Conservation (phyloP, 2,113 vertebrate species). For the Amblyornis subalaris region DNA sequence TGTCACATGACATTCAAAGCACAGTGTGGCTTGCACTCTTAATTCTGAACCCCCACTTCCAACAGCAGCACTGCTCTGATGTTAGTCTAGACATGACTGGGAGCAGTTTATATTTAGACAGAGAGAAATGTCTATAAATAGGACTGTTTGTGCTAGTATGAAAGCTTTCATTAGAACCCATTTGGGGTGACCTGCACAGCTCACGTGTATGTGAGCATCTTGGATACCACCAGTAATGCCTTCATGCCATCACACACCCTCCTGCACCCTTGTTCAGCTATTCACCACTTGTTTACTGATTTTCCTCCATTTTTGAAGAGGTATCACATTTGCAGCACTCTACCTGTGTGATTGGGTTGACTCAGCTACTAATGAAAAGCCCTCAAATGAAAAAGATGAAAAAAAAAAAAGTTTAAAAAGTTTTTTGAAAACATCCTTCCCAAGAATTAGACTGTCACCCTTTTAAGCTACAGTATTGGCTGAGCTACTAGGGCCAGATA, state of each 20-base stretch:
- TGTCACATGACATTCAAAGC: not conserved
- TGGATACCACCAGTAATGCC: not conserved
- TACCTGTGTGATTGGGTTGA: not conserved
- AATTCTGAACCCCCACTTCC: not conserved
- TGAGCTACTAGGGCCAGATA: not conserved
- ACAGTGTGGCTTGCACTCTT: not conserved
- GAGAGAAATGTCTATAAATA: not conserved
- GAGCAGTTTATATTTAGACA: slow-evolving; percentile 31
- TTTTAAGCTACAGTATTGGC: not conserved
- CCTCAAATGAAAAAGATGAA: not conserved
- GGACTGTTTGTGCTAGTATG: not conserved
- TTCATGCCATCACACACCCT: not conserved
- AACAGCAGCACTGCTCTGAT: not conserved
- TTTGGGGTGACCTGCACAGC: not conserved
- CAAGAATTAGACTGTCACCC: not conserved
- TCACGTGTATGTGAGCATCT: not conserved
- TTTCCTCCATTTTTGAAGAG: not conserved
- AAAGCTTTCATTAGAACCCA: not conserved
- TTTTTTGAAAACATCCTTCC: not conserved
- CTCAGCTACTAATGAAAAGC: not conserved
- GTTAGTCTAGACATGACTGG: slow-evolving; percentile 14
- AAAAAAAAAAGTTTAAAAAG: not conserved
- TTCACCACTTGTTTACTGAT: not conserved
- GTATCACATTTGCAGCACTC: not conserved
- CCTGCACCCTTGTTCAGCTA: not conserved